Percentiles rank a stretch among this genome's conserved stretches.
Evolutionary conservation across 2,113 vertebrate genomes (phyloP).

Genomic region (Axis porcinus): DNA sequence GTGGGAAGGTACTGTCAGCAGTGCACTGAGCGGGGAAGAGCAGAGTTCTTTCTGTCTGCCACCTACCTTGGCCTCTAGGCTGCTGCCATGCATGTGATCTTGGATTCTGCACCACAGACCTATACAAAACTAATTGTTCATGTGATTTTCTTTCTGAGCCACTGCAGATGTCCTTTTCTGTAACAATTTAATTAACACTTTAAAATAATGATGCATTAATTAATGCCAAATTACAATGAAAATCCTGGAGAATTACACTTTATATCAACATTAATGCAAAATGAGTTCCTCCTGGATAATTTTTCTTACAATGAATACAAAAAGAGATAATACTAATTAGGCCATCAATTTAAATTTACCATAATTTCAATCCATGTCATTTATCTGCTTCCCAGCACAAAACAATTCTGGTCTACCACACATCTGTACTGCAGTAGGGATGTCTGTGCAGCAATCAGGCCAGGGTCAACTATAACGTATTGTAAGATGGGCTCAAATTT

Average conservation of each 20-base stretch:
- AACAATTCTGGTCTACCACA: conserved; percentile 72
- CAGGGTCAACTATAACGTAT: conserved; percentile 33
- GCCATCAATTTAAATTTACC: conserved; percentile 86
- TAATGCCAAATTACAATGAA: conserved; percentile 85
- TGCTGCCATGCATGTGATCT: conserved; percentile 26
- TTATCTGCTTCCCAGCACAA: conserved; percentile 80
- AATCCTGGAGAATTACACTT: conserved; percentile 83
- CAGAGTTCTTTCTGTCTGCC: background rate
- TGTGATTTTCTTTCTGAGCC: conserved; percentile 72
- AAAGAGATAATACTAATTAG: conserved; percentile 87
- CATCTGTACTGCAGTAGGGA: conserved; percentile 37
- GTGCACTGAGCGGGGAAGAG: background rate
- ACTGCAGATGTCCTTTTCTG: conserved; percentile 82
- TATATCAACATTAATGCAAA: conserved; percentile 85
- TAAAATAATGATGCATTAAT: conserved; percentile 86
- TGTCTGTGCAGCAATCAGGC: conserved; percentile 57
- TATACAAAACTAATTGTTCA: conserved; percentile 75
- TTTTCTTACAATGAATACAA: conserved; percentile 84
- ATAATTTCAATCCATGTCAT: conserved; percentile 83
- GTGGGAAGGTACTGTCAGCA: background rate
- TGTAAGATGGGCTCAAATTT: conserved; percentile 18
- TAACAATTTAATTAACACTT: conserved; percentile 86
- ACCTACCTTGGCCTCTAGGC: conserved; percentile 24
- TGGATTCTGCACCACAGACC: conserved; percentile 41
- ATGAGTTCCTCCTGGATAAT: conserved; percentile 85